Percentiles rank a stretch among this genome's conserved stretches.
Conservation (phyloP, 2,888 invertebrate species). For the Ectemnius lituratus region DNA sequence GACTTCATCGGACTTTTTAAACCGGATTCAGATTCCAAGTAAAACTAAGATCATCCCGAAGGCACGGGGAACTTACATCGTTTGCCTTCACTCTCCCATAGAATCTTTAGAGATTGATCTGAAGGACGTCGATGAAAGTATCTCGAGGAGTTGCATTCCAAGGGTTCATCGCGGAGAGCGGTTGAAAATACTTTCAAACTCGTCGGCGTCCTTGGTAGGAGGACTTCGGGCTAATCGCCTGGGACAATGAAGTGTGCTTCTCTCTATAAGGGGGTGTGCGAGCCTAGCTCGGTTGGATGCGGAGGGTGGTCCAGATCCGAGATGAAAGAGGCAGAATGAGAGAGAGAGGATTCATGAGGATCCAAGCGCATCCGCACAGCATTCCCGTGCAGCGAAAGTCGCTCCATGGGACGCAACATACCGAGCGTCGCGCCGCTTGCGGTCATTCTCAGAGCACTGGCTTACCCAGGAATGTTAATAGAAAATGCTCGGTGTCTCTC, state of each 20-base stretch:
- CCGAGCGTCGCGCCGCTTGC: constrained; percentile 60
- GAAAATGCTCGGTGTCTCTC: constrained; percentile 73
- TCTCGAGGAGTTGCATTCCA: too few relatives aligned
- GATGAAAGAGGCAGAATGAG: not conserved
- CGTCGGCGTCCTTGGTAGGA: not conserved
- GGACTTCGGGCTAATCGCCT: constrained; percentile 36
- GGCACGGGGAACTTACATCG: too few relatives aligned
- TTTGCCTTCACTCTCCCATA: too few relatives aligned
- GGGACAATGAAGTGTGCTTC: constrained; percentile 50
- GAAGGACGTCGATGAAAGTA: too few relatives aligned
- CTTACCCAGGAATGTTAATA: constrained; percentile 76
- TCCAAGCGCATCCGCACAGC: constrained; percentile 31
- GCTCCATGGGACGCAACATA: constrained; percentile 55
- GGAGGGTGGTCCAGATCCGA: not conserved
- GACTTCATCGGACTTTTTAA: too few relatives aligned
- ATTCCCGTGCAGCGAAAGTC: constrained; percentile 60
- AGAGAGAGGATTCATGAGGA: not conserved
- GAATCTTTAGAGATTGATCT: too few relatives aligned
- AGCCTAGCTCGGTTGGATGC: not conserved
- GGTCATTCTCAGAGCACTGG: constrained; percentile 72
- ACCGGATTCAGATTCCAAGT: too few relatives aligned
- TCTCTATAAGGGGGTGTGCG: constrained; percentile 32
- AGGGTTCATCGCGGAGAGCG: constrained; percentile 12
- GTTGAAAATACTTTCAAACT: constrained; percentile 45
- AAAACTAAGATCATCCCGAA: too few relatives aligned